Conservation (phyloP, 2,888 invertebrate species). For the Drosophila lutescens region DNA sequence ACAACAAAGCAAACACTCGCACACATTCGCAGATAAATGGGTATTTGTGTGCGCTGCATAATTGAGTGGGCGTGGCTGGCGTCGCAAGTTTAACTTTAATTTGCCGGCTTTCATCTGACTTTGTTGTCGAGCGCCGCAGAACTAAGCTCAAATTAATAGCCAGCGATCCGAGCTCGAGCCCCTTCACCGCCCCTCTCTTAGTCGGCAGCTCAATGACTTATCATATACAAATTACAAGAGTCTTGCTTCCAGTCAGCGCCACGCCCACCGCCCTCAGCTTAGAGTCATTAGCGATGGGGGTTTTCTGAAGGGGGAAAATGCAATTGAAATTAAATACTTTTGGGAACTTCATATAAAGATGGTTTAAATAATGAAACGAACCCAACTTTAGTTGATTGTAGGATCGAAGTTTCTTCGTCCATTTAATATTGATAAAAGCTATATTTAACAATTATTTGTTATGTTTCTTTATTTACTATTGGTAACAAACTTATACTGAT, state of each 20-base stretch:
- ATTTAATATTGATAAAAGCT: too few relatives aligned
- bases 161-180: slow-evolving; percentile 10
- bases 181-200: slow-evolving; percentile 2
- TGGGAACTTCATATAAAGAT: background rate
- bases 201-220: slow-evolving; percentile 65
- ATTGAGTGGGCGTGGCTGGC: slow-evolving; percentile 68
- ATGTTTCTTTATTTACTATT: too few relatives aligned
- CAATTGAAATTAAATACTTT: background rate
- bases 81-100: slow-evolving; percentile 43
- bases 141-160: slow-evolving; percentile 54
- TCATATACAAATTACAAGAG: slow-evolving; percentile 66
- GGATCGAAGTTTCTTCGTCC: too few relatives aligned
- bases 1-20: slow-evolving; percentile 66
- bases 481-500: too few relatives aligned
- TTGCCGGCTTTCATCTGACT: slow-evolving; percentile 50
- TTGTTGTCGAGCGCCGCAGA: slow-evolving; percentile 32
- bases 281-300: slow-evolving; percentile 32
- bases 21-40: slow-evolving; percentile 16
- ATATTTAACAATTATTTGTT: too few relatives aligned
- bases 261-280: slow-evolving; percentile 16
- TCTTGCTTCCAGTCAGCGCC: slow-evolving; percentile 53
- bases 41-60: slow-evolving; percentile 47
- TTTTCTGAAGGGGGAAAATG: background rate
- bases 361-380: too few relatives aligned
- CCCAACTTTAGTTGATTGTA: too few relatives aligned